phyloP scores from a whole-genome alignment of 2,113 vertebrate genomes.

The Periophthalmodon schlosseri region DNA sequence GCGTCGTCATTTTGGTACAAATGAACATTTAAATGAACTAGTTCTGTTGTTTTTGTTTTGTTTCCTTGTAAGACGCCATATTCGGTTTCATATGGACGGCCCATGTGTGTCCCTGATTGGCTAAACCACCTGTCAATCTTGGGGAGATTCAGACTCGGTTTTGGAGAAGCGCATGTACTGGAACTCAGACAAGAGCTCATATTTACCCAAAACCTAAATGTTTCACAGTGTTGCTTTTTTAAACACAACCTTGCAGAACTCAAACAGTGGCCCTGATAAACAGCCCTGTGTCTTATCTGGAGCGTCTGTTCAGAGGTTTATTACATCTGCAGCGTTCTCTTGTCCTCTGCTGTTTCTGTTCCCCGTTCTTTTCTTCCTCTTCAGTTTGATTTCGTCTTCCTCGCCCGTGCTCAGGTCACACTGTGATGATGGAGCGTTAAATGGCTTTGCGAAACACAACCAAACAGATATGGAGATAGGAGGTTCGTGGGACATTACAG shows the following conservation, averaged over 20 bases:
- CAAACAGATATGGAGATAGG: constrained; percentile 48
- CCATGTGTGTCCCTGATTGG: no score
- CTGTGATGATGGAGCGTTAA: constrained; percentile 34
- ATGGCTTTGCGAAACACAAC: constrained; percentile 22
- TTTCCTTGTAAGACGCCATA: no score
- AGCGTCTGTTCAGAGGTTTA: constrained; percentile 26
- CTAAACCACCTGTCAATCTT: no score
- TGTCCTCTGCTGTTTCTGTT: constrained; percentile 8
- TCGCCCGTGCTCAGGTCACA: constrained; percentile 46
- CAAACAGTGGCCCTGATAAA: constrained; percentile 15
- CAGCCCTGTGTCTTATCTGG: constrained; percentile 29
- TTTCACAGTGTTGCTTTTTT: not conserved
- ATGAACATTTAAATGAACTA: no score
- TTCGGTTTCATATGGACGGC: no score
- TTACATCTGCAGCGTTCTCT: constrained; percentile 33
- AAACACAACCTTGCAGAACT: not conserved
- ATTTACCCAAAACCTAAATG: no score
- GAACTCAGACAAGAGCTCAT: no score
- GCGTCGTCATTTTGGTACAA: no score
- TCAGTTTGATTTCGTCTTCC: constrained; percentile 46
- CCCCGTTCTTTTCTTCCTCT: constrained; percentile 18
- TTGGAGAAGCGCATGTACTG: no score
- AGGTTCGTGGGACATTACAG: constrained; percentile 45
- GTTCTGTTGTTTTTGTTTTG: no score
- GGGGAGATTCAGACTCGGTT: no score